Conservation (phyloP, 2,113 vertebrate genomes). For the Zapornia atra region DNA sequence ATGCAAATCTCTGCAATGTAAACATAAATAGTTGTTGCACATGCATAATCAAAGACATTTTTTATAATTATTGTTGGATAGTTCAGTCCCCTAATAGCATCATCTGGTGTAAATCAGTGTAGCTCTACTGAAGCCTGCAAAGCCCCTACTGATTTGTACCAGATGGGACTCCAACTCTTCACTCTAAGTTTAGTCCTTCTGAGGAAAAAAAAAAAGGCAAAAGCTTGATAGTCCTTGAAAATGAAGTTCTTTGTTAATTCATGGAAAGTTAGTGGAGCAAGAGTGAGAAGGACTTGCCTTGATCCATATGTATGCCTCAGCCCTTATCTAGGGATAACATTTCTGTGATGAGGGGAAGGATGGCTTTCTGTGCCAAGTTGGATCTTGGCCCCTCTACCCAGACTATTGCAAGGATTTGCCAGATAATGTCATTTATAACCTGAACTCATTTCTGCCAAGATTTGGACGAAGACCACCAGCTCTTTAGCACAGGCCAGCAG, state of each 20-base stretch:
- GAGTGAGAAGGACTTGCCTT: not conserved
- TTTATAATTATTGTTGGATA: constrained; percentile 37
- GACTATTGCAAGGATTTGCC: constrained; percentile 61
- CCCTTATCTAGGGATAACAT: not conserved
- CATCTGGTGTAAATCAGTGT: constrained; percentile 46
- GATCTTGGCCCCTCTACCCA: constrained; percentile 32
- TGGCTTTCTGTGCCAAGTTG: constrained; percentile 41
- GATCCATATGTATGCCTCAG: not conserved
- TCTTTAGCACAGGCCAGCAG: constrained; percentile 65
- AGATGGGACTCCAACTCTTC: constrained; percentile 52
- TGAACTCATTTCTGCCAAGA: constrained; percentile 67
- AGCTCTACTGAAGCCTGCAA: constrained; percentile 43
- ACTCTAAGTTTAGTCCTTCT: not conserved
- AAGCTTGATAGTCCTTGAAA: constrained; percentile 8
- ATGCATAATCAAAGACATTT: constrained; percentile 45
- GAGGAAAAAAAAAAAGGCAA: too few species aligned
- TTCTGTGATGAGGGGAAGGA: not conserved
- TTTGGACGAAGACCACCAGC: constrained; percentile 56
- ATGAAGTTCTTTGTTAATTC: constrained; percentile 5
- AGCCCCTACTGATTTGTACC: constrained; percentile 37
- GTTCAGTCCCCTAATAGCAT: constrained; percentile 37
- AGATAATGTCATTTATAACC: constrained; percentile 40
- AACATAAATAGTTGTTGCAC: constrained; percentile 45
- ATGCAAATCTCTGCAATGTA: constrained; percentile 57
- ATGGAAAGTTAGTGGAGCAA: not conserved